phyloP scores from a whole-genome alignment of 2,797 vertebrate species.

The Lagocephalus sceleratus region DNA sequence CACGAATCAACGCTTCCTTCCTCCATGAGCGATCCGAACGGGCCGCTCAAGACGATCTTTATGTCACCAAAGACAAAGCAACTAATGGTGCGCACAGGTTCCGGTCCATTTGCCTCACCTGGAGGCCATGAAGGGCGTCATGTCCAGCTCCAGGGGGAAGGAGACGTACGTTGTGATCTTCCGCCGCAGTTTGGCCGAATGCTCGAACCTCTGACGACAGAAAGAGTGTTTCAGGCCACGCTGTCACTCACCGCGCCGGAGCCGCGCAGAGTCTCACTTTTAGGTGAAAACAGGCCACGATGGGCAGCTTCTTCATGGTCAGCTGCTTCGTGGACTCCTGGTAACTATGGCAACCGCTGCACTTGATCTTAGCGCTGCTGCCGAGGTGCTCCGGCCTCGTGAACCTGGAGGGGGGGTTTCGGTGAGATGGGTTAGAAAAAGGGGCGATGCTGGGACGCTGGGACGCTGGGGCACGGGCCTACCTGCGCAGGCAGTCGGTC shows the following conservation, averaged over 20 bases:
- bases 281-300: constrained; percentile 97
- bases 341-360: constrained; percentile 98
- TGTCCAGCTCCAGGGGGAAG: constrained; percentile 94
- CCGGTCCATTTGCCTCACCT: constrained; percentile 77
- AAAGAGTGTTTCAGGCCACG: not conserved
- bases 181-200: constrained; percentile 93
- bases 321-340: constrained; percentile 99
- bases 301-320: constrained; percentile 98
- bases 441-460: not conserved
- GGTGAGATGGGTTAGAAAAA: not conserved
- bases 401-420: constrained; percentile 74
- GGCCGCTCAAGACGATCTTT: too few species aligned
- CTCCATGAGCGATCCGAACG: too few species aligned
- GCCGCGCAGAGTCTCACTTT: constrained; percentile 79
- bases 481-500: constrained; percentile 95
- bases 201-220: constrained; percentile 88
- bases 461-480: not conserved
- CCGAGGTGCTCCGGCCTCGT: constrained; percentile 96
- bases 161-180: constrained; percentile 98
- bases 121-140: constrained; percentile 99
- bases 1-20: too few species aligned
- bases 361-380: constrained; percentile 98
- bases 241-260: not conserved
- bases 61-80: too few species aligned
- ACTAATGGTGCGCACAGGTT: too few species aligned